Evolutionary conservation across 2,797 vertebrate genomes (phyloP).

Genomic region (Brachyrhaphis roseni): DNA sequence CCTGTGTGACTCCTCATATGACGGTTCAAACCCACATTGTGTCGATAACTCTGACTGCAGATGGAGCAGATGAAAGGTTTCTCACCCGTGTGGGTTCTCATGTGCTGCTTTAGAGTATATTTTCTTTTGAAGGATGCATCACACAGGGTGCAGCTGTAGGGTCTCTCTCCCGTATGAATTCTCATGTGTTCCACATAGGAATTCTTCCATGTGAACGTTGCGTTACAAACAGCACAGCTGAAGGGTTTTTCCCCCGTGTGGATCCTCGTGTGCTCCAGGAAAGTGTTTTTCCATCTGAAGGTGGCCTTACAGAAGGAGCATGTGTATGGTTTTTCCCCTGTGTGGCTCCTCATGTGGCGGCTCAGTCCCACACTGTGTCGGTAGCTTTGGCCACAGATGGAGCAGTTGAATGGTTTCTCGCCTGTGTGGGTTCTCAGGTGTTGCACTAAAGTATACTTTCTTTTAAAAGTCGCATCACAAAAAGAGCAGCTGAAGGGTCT

Average conservation of each 20-base stretch:
- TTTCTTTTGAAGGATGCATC: slow-evolving; percentile 11
- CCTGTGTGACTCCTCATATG: slow-evolving; percentile 11
- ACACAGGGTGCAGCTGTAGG: slow-evolving; percentile 10
- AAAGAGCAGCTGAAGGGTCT: slow-evolving; percentile 7
- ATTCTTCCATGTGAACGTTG: slow-evolving; percentile 2
- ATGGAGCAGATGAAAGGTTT: slow-evolving; percentile 8
- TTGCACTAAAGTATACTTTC: not conserved
- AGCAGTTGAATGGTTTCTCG: slow-evolving; percentile 3
- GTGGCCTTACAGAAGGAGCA: slow-evolving; percentile 3
- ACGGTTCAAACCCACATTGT: not conserved
- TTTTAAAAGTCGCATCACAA: slow-evolving; percentile 1
- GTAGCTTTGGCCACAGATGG: not conserved
- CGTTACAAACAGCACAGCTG: not conserved
- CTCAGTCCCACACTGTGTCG: not conserved
- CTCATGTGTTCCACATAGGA: slow-evolving; percentile 6
- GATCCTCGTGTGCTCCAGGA: not conserved
- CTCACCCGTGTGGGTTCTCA: not conserved
- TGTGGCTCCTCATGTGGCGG: slow-evolving; percentile 9
- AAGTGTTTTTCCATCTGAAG: slow-evolving; percentile 5
- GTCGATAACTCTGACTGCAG: slow-evolving; percentile 4
- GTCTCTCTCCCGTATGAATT: slow-evolving; percentile 14
- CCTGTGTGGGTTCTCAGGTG: slow-evolving; percentile 4
- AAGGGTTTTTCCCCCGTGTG: slow-evolving; percentile 17
- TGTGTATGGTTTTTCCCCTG: not conserved
- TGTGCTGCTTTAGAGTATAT: slow-evolving; percentile 4